A percentile compares a stretch with the other conserved stretches of the same genome.
Evolutionary conservation across 2,113 vertebrate genomes (phyloP).

Genomic region (Apteryx owenii): DNA sequence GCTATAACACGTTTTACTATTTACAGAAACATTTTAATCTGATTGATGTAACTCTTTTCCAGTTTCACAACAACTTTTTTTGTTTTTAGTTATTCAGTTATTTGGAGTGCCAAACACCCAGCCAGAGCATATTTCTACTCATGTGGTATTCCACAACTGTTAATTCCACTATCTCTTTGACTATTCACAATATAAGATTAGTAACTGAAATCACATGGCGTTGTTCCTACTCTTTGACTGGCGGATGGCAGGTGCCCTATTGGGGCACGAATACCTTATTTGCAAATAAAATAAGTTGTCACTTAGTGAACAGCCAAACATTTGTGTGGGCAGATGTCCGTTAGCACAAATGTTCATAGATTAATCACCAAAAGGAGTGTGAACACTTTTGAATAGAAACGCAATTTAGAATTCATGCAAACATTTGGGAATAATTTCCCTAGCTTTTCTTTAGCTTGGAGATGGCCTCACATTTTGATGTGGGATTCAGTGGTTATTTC

Average conservation of each 20-base stretch:
- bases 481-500: neutral
- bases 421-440: constrained; percentile 51
- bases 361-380: constrained; percentile 66
- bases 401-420: constrained; percentile 60
- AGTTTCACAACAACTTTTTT: neutral
- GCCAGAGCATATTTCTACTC: neutral
- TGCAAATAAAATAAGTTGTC: constrained; percentile 73
- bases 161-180: constrained; percentile 27
- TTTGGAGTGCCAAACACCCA: neutral
- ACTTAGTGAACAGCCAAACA: constrained; percentile 64
- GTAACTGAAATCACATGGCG: constrained; percentile 18
- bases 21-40: neutral
- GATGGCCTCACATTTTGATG: neutral
- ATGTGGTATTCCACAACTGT: neutral
- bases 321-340: constrained; percentile 69
- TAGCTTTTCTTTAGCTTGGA: constrained; percentile 1
- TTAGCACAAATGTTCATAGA: constrained; percentile 71
- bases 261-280: constrained; percentile 55
- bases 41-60: neutral
- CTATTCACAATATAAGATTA: constrained; percentile 34
- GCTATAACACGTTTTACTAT: neutral
- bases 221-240: constrained; percentile 22
- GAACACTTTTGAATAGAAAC: constrained; percentile 59
- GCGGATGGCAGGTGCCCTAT: constrained; percentile 19
- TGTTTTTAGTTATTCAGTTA: neutral